Percentiles rank a stretch among this genome's conserved stretches.
Evolutionary conservation across 2,797 vertebrate species (phyloP).

Genomic region (Sciaenops ocellatus): DNA sequence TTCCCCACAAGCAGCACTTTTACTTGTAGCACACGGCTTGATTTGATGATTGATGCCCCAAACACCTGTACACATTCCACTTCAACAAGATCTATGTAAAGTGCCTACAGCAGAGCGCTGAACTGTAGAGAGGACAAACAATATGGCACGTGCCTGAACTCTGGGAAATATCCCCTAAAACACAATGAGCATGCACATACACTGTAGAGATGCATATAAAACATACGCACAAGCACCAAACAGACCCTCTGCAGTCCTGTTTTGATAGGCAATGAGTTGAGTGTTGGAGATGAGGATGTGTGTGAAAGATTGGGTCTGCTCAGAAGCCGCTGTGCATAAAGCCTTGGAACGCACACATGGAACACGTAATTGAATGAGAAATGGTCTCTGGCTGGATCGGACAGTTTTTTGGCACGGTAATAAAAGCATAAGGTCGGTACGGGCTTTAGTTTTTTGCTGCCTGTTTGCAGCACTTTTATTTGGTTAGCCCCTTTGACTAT

Average conservation of each 20-base stretch:
- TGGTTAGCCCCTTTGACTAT: conserved; percentile 65
- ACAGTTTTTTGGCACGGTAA: conserved; percentile 81
- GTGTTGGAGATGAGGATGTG: conserved; percentile 73
- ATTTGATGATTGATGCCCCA: conserved; percentile 24
- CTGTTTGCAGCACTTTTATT: conserved; percentile 72
- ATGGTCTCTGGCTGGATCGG: conserved; percentile 75
- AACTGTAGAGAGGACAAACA: conserved; percentile 34
- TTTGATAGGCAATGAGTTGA: conserved; percentile 69
- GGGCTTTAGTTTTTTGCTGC: conserved; percentile 63
- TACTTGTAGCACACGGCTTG: neutral
- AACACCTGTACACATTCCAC: conserved; percentile 56
- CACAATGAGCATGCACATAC: conserved; percentile 14
- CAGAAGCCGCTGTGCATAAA: conserved; percentile 75
- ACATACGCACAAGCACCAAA: conserved; percentile 42
- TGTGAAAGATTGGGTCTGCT: conserved; percentile 77
- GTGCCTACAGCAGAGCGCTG: conserved; percentile 14
- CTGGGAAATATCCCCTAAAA: conserved; percentile 32
- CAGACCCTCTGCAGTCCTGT: conserved; percentile 60
- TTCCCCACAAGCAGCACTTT: neutral
- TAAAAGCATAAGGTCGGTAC: conserved; percentile 70
- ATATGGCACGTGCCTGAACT: conserved; percentile 43
- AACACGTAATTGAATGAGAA: conserved; percentile 85
- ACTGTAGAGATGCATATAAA: conserved; percentile 46
- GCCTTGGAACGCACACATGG: conserved; percentile 81
- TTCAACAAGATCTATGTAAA: conserved; percentile 22